These are phyloP conservation scores for Castor canadensis DNA, from an alignment of 2,113 vertebrate species.

Conservation along the genomic window DNA sequence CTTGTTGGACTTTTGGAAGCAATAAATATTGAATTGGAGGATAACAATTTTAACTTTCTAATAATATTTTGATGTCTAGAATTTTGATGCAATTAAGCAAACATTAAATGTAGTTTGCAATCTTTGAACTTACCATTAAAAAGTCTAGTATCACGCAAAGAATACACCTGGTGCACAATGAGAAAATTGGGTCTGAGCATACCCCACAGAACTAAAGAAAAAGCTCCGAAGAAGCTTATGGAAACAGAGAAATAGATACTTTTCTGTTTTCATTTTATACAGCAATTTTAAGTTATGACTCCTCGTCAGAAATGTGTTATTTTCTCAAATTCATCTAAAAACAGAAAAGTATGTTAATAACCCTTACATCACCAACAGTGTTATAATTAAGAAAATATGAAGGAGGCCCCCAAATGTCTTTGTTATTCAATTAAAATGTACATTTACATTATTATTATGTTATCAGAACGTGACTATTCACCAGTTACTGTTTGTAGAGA, in stretches of 20 bases:
- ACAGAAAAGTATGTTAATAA: constrained; percentile 49
- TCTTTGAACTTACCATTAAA: constrained; percentile 44
- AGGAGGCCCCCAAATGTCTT: background rate
- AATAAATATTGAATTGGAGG: constrained; percentile 5
- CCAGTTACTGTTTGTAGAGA: constrained; percentile 55
- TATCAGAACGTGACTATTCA: constrained; percentile 10
- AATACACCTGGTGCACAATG: background rate
- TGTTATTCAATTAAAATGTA: background rate
- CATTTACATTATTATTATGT: constrained; percentile 5
- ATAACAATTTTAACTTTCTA: constrained; percentile 19
- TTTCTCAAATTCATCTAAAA: constrained; percentile 49
- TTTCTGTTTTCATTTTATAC: constrained; percentile 9
- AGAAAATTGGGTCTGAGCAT: background rate
- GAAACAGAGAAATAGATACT: background rate
- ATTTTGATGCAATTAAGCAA: constrained; percentile 29
- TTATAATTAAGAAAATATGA: constrained; percentile 47
- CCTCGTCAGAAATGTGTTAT: constrained; percentile 3
- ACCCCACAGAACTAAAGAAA: background rate
- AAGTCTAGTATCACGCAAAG: background rate
- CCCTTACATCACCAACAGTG: background rate
- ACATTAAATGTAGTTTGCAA: constrained; percentile 36
- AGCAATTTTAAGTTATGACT: constrained; percentile 37
- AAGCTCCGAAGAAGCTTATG: constrained; percentile 3
- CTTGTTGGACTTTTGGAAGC: constrained; percentile 19
- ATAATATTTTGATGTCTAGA: constrained; percentile 35